Conservation (phyloP, 2,113 vertebrate species). For the Abramis brama region DNA sequence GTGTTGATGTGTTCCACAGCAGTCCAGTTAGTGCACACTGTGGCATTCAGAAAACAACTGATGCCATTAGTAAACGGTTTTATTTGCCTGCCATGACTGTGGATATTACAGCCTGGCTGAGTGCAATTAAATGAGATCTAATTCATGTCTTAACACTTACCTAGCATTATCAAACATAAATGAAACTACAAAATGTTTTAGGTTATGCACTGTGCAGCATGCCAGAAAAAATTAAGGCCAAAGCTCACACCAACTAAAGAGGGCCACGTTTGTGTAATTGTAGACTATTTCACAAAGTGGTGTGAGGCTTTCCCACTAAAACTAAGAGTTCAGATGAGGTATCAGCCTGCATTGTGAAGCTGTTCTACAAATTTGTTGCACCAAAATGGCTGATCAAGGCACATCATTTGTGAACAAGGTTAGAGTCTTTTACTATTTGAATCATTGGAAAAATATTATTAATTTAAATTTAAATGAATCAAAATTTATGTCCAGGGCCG, state of each 20-base stretch:
- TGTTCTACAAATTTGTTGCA: neutral
- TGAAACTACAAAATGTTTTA: neutral
- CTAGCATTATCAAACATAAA: neutral
- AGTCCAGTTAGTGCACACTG: neutral
- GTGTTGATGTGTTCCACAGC: neutral
- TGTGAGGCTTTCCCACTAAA: constrained; percentile 3
- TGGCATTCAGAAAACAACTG: neutral
- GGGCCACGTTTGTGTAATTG: neutral
- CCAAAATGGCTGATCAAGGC: constrained; percentile 7
- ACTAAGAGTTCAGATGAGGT: neutral
- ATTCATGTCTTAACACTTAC: neutral
- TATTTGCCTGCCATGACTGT: neutral
- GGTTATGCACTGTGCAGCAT: neutral
- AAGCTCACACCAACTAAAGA: neutral
- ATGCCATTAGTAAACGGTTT: neutral
- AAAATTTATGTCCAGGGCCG: too few species aligned
- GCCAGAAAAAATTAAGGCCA: neutral
- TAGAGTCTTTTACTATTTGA: neutral
- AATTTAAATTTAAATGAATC: too few species aligned
- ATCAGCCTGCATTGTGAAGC: neutral
- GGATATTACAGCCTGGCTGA: neutral
- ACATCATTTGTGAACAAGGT: constrained; percentile 12
- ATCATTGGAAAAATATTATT: neutral
- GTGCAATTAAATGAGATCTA: neutral
- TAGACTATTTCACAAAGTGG: constrained; percentile 12